These are phyloP conservation scores for Picathartes gymnocephalus DNA, from an alignment of 2,113 vertebrate species.

Conservation along the genomic window DNA sequence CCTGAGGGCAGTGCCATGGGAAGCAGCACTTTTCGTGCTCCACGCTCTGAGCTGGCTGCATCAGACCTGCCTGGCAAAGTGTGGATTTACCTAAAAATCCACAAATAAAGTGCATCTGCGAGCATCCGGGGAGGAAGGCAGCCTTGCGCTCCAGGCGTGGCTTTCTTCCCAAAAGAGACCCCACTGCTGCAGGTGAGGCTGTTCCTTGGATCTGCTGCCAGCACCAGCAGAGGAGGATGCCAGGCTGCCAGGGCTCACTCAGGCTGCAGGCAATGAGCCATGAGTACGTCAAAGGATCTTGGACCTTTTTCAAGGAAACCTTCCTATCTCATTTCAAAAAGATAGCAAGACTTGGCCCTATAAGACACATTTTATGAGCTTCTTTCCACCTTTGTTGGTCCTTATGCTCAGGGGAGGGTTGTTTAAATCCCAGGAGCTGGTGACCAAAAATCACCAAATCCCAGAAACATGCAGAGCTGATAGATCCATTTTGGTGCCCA, in stretches of 20 bases:
- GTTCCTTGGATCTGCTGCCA: not conserved
- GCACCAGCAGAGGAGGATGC: not conserved
- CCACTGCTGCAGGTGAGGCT: not conserved
- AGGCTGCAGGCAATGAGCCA: not conserved
- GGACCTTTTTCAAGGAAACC: not conserved
- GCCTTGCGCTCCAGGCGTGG: fast-evolving
- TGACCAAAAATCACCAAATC: not conserved
- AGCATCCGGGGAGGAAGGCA: not conserved
- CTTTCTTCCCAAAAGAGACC: not conserved
- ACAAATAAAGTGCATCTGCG: not conserved
- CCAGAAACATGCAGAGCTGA: not conserved
- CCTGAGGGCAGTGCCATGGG: fast-evolving
- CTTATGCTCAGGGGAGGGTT: not conserved
- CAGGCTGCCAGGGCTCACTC: not conserved
- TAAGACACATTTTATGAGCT: not conserved
- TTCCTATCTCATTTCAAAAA: not conserved
- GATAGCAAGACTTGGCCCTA: not conserved
- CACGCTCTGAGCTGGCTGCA: fast-evolving
- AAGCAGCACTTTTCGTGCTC: not conserved
- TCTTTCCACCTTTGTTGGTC: not conserved
- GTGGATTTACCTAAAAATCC: not conserved
- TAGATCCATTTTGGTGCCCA: not conserved
- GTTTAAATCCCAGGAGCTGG: not conserved
- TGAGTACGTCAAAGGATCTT: not conserved
- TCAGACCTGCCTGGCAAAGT: not conserved